phyloP scores from a whole-genome alignment of 1,140 invertebrate genomes.

The Plectus sambesii region DNA sequence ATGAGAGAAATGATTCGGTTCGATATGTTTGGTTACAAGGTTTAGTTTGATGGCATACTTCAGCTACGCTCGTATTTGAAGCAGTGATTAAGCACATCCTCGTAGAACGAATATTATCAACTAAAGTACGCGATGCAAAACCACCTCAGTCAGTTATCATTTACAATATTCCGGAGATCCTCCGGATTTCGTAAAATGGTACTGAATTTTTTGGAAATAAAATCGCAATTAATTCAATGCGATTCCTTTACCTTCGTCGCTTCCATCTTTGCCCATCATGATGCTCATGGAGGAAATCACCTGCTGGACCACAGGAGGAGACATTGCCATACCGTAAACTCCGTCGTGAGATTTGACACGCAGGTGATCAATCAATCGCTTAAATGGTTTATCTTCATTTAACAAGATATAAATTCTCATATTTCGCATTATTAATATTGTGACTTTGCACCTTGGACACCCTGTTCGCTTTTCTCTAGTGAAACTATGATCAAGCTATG shows the following conservation, averaged over 20 bases:
- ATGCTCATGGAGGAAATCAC: slow-evolving; percentile 46
- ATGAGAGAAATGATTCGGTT: too few relatives aligned
- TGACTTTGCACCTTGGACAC: too few relatives aligned
- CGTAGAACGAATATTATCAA: neutral
- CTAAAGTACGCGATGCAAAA: neutral
- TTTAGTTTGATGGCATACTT: too few relatives aligned
- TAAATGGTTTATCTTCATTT: slow-evolving; percentile 15
- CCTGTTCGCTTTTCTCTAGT: too few relatives aligned
- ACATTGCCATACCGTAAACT: slow-evolving; percentile 46
- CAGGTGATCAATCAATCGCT: slow-evolving; percentile 47
- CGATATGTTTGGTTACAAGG: too few relatives aligned
- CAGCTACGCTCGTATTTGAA: too few relatives aligned
- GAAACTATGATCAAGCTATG: too few relatives aligned
- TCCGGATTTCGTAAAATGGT: neutral
- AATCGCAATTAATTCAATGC: too few relatives aligned
- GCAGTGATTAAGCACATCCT: too few relatives aligned
- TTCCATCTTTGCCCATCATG: slow-evolving; percentile 46
- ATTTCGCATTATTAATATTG: too few relatives aligned
- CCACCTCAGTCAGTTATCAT: neutral
- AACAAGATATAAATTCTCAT: too few relatives aligned
- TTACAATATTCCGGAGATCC: neutral
- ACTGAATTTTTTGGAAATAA: neutral
- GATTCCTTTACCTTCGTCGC: slow-evolving; percentile 42
- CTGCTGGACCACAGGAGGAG: slow-evolving; percentile 46
- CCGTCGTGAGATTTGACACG: slow-evolving; percentile 42